These are phyloP conservation scores for Scotopteryx bipunctaria DNA, from an alignment of 2,888 invertebrate species.

Conservation along the genomic window DNA sequence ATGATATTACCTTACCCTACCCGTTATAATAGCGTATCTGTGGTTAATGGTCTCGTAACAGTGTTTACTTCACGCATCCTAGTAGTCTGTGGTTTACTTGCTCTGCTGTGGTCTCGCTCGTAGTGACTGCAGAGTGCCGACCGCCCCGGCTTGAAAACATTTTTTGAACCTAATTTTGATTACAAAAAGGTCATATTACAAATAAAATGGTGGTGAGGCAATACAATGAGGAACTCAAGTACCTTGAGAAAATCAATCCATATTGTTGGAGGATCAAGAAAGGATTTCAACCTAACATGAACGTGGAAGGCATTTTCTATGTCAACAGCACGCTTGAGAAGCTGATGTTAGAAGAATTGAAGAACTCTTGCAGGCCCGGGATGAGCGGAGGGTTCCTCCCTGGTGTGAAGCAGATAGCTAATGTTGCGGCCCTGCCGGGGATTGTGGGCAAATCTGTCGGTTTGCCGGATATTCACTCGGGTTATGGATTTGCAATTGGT, in stretches of 20 bases:
- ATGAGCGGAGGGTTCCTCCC: slow-evolving; percentile 98
- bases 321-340: slow-evolving; percentile 96
- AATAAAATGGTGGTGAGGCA: slow-evolving; percentile 91
- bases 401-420: slow-evolving; percentile 99
- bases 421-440: slow-evolving; percentile 98
- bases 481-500: slow-evolving; percentile 99
- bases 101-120: no score
- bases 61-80: no score
- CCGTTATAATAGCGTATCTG: no score
- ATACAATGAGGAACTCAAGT: slow-evolving; percentile 97
- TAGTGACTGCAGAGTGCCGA: no score
- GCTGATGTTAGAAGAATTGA: slow-evolving; percentile 98
- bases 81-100: no score
- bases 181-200: not conserved
- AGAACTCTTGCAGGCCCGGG: slow-evolving; percentile 94
- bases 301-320: slow-evolving; percentile 98
- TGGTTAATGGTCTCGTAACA: no score
- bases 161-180: no score
- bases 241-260: slow-evolving; percentile 93
- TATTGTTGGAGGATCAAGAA: slow-evolving; percentile 97
- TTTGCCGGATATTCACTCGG: slow-evolving; percentile 98
- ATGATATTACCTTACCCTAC: no score
- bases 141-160: no score
- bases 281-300: slow-evolving; percentile 99
- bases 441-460: slow-evolving; percentile 97